phyloP scores from a whole-genome alignment of 2,797 vertebrate species.

The Anisognathus igniventris region DNA sequence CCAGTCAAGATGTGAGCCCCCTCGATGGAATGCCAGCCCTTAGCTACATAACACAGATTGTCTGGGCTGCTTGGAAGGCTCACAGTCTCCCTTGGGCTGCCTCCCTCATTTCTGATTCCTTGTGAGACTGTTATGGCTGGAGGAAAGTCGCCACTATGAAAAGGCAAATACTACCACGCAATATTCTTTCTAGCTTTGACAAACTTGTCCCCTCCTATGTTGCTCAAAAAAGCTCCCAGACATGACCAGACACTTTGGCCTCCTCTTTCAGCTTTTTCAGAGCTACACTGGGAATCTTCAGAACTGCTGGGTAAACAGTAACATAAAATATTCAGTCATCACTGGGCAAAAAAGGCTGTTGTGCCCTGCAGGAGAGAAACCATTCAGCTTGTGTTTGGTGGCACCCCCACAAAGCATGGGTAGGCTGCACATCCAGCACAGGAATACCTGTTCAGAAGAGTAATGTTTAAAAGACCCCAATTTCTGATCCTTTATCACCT shows the following conservation, averaged over 20 bases:
- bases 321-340: background rate
- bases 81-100: background rate
- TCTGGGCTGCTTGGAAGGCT: background rate
- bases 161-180: background rate
- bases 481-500: background rate
- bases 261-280: background rate
- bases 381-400: background rate
- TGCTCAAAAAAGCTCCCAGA: background rate
- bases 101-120: background rate
- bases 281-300: background rate
- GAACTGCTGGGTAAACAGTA: background rate
- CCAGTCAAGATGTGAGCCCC: background rate
- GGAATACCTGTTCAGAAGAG: background rate
- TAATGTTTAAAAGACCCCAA: background rate
- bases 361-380: background rate
- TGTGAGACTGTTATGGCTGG: background rate
- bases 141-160: background rate
- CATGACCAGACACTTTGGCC: background rate
- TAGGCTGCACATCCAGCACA: background rate
- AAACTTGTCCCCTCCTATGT: background rate
- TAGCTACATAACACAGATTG: background rate
- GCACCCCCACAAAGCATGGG: background rate
- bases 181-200: background rate
- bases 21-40: background rate
- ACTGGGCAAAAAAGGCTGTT: background rate